Base-by-base conservation (phyloP, 2,797 vertebrate species). In the Phylloscopus collybita region DNA sequence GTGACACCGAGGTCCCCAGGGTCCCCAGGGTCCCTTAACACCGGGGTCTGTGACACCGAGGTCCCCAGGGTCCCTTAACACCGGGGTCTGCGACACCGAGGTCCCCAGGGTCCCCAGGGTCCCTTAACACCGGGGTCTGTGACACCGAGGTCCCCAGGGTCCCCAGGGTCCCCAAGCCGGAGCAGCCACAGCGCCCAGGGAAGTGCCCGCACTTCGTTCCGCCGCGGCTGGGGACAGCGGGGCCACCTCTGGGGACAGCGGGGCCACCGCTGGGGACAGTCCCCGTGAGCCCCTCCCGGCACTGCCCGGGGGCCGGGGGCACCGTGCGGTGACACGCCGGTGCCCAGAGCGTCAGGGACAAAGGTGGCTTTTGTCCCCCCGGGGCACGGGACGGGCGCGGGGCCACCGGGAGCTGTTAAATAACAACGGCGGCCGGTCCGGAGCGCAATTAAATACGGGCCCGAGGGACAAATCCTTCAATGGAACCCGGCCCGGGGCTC, bases 391-490 rank as follows among this genome's bases (percentile, higher is more conserved):
- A 34, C 34, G 34, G 34, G 11, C 19, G 8, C n/a, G 32, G 38
- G 59, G 23, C 47, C 38, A 12, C 9, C 4, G 15, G 21, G 67
- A 16, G 32, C 47, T 7, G 17, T 91, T 86, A 84, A 95, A 91
- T 71, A 92, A 18, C 7, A 8, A 17, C 38, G 79, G 51, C 90
- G 49, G 92, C 76, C 57, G 6, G 20, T 74, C 82, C 53, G 3
- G 76, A 93, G 94, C 86, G n/a, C 80, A 86, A 79, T 95, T 94
- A 95, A 96, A 96, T 92, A 91, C 18, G 11, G 34, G 84, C 61
- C 79, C 32, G 14, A 61, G 51, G 69, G 56, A 3, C 36, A 85
- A 85, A 6, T 91, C 83, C 67, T 95, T 97, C 92, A 96, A 94
- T 95, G 89, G 96, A 94, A 29, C 66, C 2, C 59, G 0, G n/a